A percentile compares a stretch with the other conserved stretches of the same genome.
phyloP scores from a whole-genome alignment of 2,113 vertebrate genomes.

The Chaetodon trifascialis region DNA sequence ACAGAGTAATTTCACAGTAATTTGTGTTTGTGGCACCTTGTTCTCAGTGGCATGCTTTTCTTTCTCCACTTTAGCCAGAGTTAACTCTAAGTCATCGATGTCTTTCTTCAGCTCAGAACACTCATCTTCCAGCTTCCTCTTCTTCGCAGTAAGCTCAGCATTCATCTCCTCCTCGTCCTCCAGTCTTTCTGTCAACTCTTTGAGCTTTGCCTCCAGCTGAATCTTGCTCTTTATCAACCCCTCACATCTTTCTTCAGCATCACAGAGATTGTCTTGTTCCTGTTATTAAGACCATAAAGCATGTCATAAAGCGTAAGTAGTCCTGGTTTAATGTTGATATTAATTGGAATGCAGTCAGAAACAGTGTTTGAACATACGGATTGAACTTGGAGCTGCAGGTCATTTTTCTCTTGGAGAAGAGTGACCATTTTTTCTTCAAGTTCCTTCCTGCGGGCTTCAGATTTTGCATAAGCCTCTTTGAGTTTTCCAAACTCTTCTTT shows the following conservation, averaged over 20 bases:
- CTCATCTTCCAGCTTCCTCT: slow-evolving; percentile 91
- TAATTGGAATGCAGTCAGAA: too few relatives aligned
- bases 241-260: slow-evolving; percentile 92
- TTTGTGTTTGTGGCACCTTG: slow-evolving; percentile 83
- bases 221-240: slow-evolving; percentile 93
- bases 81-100: slow-evolving; percentile 83
- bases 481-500: slow-evolving; percentile 89
- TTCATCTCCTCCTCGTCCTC: slow-evolving; percentile 95
- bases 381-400: slow-evolving; percentile 94
- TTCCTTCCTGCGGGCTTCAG: slow-evolving; percentile 90
- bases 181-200: slow-evolving; percentile 89
- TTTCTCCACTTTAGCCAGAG: slow-evolving; percentile 90
- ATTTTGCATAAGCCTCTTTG: slow-evolving; percentile 90
- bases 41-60: slow-evolving; percentile 96
- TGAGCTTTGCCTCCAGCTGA: slow-evolving; percentile 91
- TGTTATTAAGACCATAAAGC: slow-evolving; percentile 46
- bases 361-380: slow-evolving; percentile 74
- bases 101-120: slow-evolving; percentile 84
- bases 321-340: too few relatives aligned
- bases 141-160: slow-evolving; percentile 90
- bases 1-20: too few relatives aligned
- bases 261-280: slow-evolving; percentile 93
- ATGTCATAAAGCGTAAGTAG: too few relatives aligned
- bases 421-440: slow-evolving; percentile 95
- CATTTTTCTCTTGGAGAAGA: slow-evolving; percentile 94